Evolutionary conservation across 2,113 vertebrate genomes (phyloP).

Genomic region (Antechinus stuartii): DNA sequence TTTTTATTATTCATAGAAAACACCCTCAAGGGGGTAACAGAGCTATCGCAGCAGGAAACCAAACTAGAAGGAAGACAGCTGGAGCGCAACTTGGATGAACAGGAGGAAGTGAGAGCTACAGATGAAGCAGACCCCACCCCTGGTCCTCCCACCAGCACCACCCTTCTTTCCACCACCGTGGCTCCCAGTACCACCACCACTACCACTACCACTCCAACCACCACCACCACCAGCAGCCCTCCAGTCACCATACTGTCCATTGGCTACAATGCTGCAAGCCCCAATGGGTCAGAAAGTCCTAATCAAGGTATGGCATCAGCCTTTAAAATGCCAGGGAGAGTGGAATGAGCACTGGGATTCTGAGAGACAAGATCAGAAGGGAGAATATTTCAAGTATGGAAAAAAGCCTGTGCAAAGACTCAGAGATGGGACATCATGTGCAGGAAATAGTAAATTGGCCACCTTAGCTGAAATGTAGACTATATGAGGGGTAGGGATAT

Average conservation of each 20-base stretch:
- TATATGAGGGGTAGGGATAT: no score
- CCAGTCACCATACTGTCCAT: accelerated
- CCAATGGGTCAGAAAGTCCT: constrained; percentile 25
- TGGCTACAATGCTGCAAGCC: not conserved
- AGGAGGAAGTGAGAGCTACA: not conserved
- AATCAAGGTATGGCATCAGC: constrained; percentile 79
- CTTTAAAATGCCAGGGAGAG: not conserved
- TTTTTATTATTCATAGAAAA: constrained; percentile 83
- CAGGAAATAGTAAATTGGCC: no score
- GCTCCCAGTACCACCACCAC: constrained; percentile 59
- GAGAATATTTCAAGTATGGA: no score
- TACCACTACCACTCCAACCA: not conserved
- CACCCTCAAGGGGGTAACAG: constrained; percentile 75
- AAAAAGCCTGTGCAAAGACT: no score
- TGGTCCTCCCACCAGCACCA: not conserved
- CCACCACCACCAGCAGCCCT: constrained; percentile 46
- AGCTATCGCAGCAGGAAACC: constrained; percentile 81
- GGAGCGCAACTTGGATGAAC: constrained; percentile 64
- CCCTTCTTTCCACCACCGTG: not conserved
- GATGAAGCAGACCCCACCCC: not conserved
- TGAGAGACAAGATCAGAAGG: no score
- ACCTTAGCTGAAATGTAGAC: no score
- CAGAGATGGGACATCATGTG: no score
- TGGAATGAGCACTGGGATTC: not conserved
- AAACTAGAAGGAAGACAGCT: constrained; percentile 77